A percentile compares a stretch with the other conserved stretches of the same genome.
Conservation (phyloP, 2,113 vertebrate species). For the Leuciscus idus region DNA sequence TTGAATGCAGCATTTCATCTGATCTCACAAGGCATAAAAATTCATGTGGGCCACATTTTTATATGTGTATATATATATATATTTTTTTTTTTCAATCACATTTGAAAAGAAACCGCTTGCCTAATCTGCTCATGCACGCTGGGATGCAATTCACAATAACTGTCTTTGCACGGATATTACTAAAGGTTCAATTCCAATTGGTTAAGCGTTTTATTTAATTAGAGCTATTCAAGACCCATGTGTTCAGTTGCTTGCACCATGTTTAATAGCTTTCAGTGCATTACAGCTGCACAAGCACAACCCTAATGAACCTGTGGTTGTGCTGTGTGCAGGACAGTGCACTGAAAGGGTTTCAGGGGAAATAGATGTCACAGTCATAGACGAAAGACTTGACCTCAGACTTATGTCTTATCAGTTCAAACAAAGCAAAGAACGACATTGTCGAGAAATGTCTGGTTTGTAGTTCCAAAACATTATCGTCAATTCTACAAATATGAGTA, state of each 20-base stretch:
- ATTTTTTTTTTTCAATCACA: neutral
- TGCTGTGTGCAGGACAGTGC: neutral
- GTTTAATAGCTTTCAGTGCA: neutral
- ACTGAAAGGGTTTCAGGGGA: constrained; percentile 14
- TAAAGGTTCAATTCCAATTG: neutral
- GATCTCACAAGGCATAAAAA: neutral
- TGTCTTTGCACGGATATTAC: neutral
- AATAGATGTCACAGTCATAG: constrained; percentile 30
- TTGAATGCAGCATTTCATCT: neutral
- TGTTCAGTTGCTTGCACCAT: neutral
- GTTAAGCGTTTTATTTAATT: constrained; percentile 20
- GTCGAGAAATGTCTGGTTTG: neutral
- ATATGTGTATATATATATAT: neutral
- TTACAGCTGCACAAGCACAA: neutral
- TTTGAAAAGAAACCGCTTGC: neutral
- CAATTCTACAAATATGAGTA: neutral
- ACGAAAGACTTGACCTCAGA: neutral
- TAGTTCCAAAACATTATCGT: neutral
- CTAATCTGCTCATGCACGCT: constrained; percentile 1
- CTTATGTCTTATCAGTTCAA: constrained; percentile 22
- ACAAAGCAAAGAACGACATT: neutral
- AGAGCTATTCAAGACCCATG: constrained; percentile 5
- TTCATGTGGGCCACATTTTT: neutral
- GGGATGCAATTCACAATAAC: constrained; percentile 2
- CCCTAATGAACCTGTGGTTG: constrained; percentile 25